These are phyloP conservation scores for Lordiphosa clarofinis DNA, from an alignment of 1,140 invertebrate genomes.

Conservation along the genomic window DNA sequence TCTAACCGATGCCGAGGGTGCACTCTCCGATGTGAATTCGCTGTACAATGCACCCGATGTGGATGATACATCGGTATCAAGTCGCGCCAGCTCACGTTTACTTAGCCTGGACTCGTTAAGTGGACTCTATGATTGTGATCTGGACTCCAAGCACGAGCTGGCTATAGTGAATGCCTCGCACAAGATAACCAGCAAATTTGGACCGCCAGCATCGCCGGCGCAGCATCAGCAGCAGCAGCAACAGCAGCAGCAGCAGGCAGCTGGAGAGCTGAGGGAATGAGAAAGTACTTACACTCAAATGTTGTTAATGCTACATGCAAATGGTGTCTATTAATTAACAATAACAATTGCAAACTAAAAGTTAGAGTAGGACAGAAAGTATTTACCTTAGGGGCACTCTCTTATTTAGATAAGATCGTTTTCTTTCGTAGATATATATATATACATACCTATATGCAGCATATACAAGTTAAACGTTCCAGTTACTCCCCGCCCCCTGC, in stretches of 20 bases:
- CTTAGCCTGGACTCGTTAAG: constrained; percentile 89
- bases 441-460: constrained; percentile 4
- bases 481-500: not conserved
- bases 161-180: constrained; percentile 79
- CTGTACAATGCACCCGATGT: constrained; percentile 87
- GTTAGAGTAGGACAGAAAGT: constrained; percentile 32
- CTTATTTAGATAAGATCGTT: constrained; percentile 1
- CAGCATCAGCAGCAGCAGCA: constrained; percentile 24
- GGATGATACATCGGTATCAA: constrained; percentile 89
- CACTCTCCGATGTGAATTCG: constrained; percentile 92
- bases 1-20: constrained; percentile 91
- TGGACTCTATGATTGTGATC: constrained; percentile 88
- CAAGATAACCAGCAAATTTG: constrained; percentile 79
- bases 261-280: constrained; percentile 35
- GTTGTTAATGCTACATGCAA: constrained; percentile 55
- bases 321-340: constrained; percentile 63
- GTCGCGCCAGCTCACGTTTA: constrained; percentile 88
- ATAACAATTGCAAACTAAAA: constrained; percentile 26
- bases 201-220: constrained; percentile 60
- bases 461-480: not conserved
- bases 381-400: constrained; percentile 6
- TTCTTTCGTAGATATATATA: constrained; percentile 13
- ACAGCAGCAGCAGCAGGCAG: constrained; percentile 13
- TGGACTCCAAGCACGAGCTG: constrained; percentile 79
- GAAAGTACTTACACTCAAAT: constrained; percentile 37